Evolutionary conservation across 2,797 vertebrate genomes (phyloP).

Genomic region (Podargus strigoides): DNA sequence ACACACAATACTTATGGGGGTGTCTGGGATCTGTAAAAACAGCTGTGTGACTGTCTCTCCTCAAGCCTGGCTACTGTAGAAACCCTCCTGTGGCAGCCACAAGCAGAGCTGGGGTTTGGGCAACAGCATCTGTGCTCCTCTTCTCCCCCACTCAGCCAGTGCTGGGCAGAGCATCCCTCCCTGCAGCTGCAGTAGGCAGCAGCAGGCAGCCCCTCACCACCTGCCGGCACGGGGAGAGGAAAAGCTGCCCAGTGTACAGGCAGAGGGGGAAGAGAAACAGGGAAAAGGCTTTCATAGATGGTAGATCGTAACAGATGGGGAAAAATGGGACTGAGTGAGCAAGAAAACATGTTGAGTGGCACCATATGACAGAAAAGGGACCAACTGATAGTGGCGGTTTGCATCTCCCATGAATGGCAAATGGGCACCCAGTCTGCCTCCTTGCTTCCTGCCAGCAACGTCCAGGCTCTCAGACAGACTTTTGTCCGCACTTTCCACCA

Average conservation of each 20-base stretch:
- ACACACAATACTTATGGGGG: not conserved
- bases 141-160: rapidly evolving
- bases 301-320: not conserved
- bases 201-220: not conserved
- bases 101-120: not conserved
- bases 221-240: not conserved
- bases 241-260: not conserved
- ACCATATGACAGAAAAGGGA: not conserved
- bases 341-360: not conserved
- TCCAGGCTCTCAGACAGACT: not conserved
- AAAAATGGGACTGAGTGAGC: not conserved
- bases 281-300: not conserved
- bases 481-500: not conserved
- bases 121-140: not conserved
- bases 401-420: rapidly evolving
- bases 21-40: not conserved
- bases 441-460: not conserved
- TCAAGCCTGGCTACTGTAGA: not conserved
- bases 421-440: not conserved
- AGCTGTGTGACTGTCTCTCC: not conserved
- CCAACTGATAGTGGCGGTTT: not conserved
- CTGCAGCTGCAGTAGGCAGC: not conserved
- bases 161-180: not conserved
- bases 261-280: not conserved
- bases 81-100: not conserved